Evolutionary conservation across 2,888 invertebrate genomes (phyloP).

Genomic region (Odontocolon sp.): DNA sequence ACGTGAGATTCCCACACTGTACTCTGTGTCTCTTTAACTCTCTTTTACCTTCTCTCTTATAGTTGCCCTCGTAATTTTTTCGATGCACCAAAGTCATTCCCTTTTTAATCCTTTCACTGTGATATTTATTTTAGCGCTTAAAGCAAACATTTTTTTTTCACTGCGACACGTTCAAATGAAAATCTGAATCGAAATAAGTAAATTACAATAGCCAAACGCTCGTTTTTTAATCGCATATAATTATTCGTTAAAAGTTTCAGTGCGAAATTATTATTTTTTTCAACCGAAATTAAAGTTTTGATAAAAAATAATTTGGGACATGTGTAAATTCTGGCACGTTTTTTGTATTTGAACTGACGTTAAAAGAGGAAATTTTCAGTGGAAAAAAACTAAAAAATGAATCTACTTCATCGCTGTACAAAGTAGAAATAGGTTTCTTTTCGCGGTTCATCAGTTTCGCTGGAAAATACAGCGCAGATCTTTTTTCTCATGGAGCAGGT

Average conservation of each 20-base stretch:
- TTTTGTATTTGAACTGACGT: slow-evolving; percentile 20
- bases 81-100: neutral
- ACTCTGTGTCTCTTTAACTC: slow-evolving; percentile 64
- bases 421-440: slow-evolving; percentile 24
- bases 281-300: no score
- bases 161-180: no score
- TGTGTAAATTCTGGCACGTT: no score
- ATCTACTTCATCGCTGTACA: slow-evolving; percentile 20
- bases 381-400: slow-evolving; percentile 14
- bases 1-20: slow-evolving; percentile 80
- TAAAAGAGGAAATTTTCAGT: slow-evolving; percentile 39
- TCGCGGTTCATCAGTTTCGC: neutral
- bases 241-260: no score
- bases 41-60: slow-evolving; percentile 18
- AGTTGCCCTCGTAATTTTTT: slow-evolving; percentile 43
- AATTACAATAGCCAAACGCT: no score
- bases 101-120: no score
- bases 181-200: no score
- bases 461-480: slow-evolving; percentile 5
- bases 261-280: no score
- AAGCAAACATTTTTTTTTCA: no score
- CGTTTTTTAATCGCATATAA: no score
- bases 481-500: slow-evolving; percentile 46
- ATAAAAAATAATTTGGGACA: no score
- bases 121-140: slow-evolving; percentile 14